Percentiles rank a stretch among this genome's conserved stretches.
phyloP scores from a whole-genome alignment of 1,140 invertebrate species.

The Eriocheir sinensis region DNA sequence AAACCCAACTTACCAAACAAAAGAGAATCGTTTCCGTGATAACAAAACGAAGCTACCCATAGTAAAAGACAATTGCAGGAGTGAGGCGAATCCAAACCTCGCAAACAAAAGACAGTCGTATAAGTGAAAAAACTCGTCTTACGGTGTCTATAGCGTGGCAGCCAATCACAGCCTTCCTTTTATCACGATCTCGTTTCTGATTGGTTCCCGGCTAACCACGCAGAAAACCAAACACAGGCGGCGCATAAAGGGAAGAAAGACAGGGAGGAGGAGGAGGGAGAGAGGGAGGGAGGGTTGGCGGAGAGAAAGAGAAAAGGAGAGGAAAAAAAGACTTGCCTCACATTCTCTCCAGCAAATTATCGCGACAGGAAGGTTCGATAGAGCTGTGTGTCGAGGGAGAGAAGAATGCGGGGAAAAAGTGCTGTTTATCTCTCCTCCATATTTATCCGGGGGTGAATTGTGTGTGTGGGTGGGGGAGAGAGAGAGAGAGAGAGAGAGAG shows the following conservation, averaged over 20 bases:
- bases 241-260: no score
- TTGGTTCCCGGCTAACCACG: no score
- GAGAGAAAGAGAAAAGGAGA: neutral
- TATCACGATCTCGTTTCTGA: no score
- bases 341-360: neutral
- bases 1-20: no score
- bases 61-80: neutral
- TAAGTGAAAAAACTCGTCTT: no score
- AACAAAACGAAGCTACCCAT: neutral
- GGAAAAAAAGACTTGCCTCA: neutral
- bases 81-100: neutral
- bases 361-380: neutral
- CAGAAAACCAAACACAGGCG: no score
- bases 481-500: no score
- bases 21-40: no score
- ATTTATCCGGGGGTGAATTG: conserved; percentile 9
- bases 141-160: no score
- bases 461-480: neutral
- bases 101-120: no score
- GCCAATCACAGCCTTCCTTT: no score
- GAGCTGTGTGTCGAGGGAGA: neutral
- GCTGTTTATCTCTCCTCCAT: neutral
- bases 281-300: neutral
- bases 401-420: neutral
- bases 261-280: no score